Conservation (phyloP, 1,140 invertebrate genomes). For the Diorhabda sublineata region DNA sequence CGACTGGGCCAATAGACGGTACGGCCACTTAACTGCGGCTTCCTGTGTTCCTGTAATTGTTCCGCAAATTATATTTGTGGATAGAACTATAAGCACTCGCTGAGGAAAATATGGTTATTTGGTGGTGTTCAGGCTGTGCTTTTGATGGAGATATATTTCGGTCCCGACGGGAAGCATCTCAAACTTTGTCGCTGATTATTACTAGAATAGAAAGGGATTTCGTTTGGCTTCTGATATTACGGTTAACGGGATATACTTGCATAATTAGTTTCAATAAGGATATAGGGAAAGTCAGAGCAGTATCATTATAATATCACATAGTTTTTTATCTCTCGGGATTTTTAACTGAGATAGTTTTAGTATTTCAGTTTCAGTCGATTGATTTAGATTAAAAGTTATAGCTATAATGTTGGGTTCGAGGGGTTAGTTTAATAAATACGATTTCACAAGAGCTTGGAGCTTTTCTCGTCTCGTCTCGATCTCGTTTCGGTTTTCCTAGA, state of each 20-base stretch:
- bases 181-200: neutral
- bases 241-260: neutral
- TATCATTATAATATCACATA: too few species aligned
- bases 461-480: too few species aligned
- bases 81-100: conserved; percentile 40
- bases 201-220: neutral
- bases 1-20: conserved; percentile 23
- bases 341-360: too few species aligned
- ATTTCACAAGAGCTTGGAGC: too few species aligned
- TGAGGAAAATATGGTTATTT: conserved; percentile 41
- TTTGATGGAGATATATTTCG: conserved; percentile 20
- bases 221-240: neutral
- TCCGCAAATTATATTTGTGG: conserved; percentile 45
- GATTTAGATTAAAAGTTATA: too few species aligned
- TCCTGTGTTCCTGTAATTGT: conserved; percentile 43
- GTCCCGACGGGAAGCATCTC: neutral
- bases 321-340: too few species aligned
- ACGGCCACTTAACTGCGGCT: conserved; percentile 42
- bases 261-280: too few species aligned
- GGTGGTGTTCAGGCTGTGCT: conserved; percentile 35
- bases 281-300: too few species aligned
- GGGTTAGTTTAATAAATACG: too few species aligned
- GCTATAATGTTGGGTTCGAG: too few species aligned
- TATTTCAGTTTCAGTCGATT: too few species aligned
- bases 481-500: too few species aligned